Conservation (phyloP, 2,797 vertebrate genomes). For the Pangasius djambal region DNA sequence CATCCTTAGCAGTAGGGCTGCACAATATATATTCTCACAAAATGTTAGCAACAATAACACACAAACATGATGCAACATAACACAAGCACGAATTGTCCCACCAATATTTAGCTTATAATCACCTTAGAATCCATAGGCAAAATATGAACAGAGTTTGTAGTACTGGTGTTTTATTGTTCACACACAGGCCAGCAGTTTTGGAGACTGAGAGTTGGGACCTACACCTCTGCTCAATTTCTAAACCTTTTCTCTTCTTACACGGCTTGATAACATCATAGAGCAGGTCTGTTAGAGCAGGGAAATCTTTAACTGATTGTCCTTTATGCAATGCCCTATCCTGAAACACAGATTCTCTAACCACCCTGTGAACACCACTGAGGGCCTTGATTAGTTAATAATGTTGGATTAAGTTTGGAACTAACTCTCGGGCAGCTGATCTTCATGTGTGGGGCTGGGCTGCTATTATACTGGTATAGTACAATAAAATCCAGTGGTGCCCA, state of each 20-base stretch:
- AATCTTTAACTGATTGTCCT: not conserved
- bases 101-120: not conserved
- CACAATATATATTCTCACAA: not conserved
- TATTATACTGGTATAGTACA: not conserved
- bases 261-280: not conserved
- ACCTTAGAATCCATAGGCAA: not conserved
- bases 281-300: not conserved
- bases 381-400: not conserved
- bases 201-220: not conserved
- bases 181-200: not conserved
- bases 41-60: not conserved
- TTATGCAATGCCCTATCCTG: not conserved
- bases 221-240: not conserved
- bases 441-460: not conserved
- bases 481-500: not conserved
- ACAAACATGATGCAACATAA: not conserved
- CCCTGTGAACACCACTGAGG: not conserved
- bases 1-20: not conserved
- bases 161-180: not conserved
- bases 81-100: not conserved
- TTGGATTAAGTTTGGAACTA: not conserved
- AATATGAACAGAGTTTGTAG: not conserved
- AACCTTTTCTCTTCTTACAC: not conserved
- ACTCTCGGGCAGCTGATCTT: not conserved
- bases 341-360: not conserved